A percentile compares a stretch with the other conserved stretches of the same genome.
phyloP scores from a whole-genome alignment of 1,140 invertebrate species.

The Aphis gossypii region DNA sequence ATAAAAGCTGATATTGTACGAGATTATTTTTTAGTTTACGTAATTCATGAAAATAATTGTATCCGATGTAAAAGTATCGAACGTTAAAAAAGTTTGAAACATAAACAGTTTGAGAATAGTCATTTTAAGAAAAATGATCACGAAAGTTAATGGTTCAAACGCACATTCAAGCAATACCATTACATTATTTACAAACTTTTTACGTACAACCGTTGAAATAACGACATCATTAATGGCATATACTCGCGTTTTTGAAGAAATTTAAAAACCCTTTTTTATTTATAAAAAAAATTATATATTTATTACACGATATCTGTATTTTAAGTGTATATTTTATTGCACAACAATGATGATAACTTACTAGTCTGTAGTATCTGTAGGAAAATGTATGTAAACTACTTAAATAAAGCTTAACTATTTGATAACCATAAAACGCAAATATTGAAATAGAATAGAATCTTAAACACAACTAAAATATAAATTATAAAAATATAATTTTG shows the following conservation, averaged over 20 bases:
- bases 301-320: not conserved
- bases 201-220: slow-evolving; percentile 43
- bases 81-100: slow-evolving; percentile 32
- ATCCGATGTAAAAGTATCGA: slow-evolving; percentile 20
- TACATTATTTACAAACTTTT: slow-evolving; percentile 52
- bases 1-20: not conserved
- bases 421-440: not conserved
- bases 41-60: slow-evolving; percentile 34
- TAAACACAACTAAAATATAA: not conserved
- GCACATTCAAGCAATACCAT: slow-evolving; percentile 43
- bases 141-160: slow-evolving; percentile 45
- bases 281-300: slow-evolving; percentile 19
- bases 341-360: not conserved
- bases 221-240: slow-evolving; percentile 44
- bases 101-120: slow-evolving; percentile 35
- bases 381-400: not conserved
- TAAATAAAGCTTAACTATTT: not conserved
- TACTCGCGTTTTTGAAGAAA: slow-evolving; percentile 28
- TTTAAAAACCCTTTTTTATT: slow-evolving; percentile 34
- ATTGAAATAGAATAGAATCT: not conserved
- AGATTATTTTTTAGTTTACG: slow-evolving; percentile 15
- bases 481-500: not conserved
- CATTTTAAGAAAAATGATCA: slow-evolving; percentile 41
- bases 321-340: not conserved
- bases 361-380: not conserved